A percentile compares a stretch with the other conserved stretches of the same genome.
Evolutionary conservation across 2,797 vertebrate genomes (phyloP).

Genomic region (Pseudochirops cupreus): DNA sequence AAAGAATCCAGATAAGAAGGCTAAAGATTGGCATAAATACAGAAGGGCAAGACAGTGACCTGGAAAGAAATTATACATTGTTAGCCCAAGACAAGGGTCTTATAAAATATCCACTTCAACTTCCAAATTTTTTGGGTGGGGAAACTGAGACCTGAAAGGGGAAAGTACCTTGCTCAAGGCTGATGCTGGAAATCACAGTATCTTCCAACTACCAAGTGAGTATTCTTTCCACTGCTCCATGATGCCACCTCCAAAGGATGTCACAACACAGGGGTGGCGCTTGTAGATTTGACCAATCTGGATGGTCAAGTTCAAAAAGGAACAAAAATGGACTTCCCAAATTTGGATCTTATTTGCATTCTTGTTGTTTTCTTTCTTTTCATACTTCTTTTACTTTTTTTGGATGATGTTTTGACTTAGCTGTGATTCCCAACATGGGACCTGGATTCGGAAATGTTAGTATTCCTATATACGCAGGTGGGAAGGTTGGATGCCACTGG

Average conservation of each 20-base stretch:
- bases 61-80: conserved; percentile 3
- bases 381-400: not conserved
- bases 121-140: not conserved
- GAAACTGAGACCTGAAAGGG: not conserved
- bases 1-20: conserved; percentile 2
- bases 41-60: conserved; percentile 36
- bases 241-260: not conserved
- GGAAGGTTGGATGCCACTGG: not conserved
- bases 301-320: not conserved
- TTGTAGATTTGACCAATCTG: not conserved
- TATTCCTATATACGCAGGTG: not conserved
- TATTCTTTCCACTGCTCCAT: too few species aligned
- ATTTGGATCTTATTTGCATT: not conserved
- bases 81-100: not conserved
- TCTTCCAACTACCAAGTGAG: not conserved
- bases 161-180: not conserved
- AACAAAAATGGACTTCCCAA: not conserved
- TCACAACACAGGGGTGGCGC: not conserved
- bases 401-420: not conserved
- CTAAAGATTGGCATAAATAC: not conserved
- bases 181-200: not conserved
- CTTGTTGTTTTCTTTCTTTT: not conserved
- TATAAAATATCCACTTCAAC: not conserved
- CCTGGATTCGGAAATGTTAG: not conserved
- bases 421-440: not conserved